Conservation (phyloP, 2,113 vertebrate species). For the Mustelus asterias region DNA sequence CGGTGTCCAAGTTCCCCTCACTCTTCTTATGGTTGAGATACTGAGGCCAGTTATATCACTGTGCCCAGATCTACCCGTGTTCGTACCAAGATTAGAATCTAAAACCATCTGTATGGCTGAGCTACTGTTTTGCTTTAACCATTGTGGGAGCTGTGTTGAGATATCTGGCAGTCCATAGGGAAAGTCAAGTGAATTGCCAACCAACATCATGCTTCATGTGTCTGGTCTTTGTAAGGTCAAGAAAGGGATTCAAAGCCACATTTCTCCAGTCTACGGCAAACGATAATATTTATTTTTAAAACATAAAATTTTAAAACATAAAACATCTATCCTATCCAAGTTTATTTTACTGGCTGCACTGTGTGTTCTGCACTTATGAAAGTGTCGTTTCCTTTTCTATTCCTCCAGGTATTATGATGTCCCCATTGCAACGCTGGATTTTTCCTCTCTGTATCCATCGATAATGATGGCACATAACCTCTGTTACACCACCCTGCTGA, state of each 20-base stretch:
- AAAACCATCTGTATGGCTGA: background rate
- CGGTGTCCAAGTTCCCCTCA: too few relatives aligned
- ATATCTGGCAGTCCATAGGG: too few relatives aligned
- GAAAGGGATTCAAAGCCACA: background rate
- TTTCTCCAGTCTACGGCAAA: background rate
- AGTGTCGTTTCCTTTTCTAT: background rate
- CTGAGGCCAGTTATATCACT: background rate
- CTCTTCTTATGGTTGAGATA: background rate
- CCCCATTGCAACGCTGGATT: slow-evolving; percentile 82
- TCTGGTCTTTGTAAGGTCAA: background rate
- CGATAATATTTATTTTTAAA: background rate
- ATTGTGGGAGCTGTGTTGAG: background rate
- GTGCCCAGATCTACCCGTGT: background rate
- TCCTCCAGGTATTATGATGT: slow-evolving; percentile 72
- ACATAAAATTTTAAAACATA: background rate
- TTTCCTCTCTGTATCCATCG: slow-evolving; percentile 85
- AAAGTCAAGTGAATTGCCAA: background rate
- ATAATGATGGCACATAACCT: slow-evolving; percentile 95
- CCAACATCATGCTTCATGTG: background rate
- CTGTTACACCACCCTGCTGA: slow-evolving; percentile 80
- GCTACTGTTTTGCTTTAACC: background rate
- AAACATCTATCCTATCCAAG: background rate
- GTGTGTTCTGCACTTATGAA: background rate
- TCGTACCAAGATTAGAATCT: background rate
- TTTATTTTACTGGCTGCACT: background rate